Percentiles rank a stretch among this genome's conserved stretches.
These are phyloP conservation scores for Pipistrellus nathusii DNA, from an alignment of 2,797 vertebrate species.

Conservation along the genomic window DNA sequence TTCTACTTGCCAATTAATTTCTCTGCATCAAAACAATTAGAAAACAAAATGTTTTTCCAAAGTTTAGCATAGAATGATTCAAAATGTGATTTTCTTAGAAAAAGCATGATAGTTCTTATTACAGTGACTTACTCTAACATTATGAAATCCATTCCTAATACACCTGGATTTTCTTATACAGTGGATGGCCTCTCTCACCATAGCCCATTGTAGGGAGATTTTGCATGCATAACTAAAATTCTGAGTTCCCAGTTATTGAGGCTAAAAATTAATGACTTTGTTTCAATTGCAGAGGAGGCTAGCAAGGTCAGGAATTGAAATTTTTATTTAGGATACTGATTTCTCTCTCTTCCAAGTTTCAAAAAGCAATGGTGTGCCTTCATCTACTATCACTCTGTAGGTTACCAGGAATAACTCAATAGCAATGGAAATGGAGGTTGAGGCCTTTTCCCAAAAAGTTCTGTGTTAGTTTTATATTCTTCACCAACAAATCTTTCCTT, in stretches of 20 bases:
- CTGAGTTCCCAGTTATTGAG: conserved; percentile 55
- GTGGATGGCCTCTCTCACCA: neutral
- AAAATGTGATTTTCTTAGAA: neutral
- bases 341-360: conserved; percentile 3
- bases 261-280: conserved; percentile 73
- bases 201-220: conserved; percentile 2
- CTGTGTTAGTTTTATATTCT: neutral
- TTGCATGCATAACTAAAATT: neutral
- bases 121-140: conserved; percentile 43
- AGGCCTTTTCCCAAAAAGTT: neutral
- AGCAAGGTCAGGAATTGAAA: conserved; percentile 56
- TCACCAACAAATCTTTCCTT: neutral
- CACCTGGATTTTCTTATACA: conserved; percentile 47
- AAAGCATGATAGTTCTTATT: neutral
- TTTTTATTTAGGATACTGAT: conserved; percentile 60
- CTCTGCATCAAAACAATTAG: neutral
- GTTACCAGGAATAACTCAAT: neutral
- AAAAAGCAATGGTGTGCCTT: conserved; percentile 37
- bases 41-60: neutral
- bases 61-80: neutral
- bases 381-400: conserved; percentile 30
- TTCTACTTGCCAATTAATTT: neutral
- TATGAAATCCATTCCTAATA: conserved; percentile 32
- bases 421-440: neutral
- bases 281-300: conserved; percentile 5